These are phyloP conservation scores for Piaya cayana DNA, from an alignment of 2,113 vertebrate species.

Conservation along the genomic window DNA sequence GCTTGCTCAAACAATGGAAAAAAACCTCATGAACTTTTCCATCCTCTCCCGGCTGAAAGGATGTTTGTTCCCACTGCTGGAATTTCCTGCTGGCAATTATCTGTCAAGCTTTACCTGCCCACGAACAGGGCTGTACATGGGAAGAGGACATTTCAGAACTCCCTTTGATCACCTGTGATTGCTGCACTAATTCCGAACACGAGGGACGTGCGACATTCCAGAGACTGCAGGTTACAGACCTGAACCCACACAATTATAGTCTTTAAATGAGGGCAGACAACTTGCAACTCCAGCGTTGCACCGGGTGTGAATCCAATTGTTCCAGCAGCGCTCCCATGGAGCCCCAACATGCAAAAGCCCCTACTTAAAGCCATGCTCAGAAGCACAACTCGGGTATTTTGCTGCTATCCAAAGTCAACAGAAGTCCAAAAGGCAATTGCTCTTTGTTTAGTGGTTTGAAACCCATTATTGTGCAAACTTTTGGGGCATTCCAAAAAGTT, in stretches of 20 bases:
- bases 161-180: neutral
- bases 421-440: neutral
- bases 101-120: neutral
- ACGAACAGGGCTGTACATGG: neutral
- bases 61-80: neutral
- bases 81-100: neutral
- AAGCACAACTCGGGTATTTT: neutral
- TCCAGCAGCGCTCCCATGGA: neutral
- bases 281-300: neutral
- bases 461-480: accelerated
- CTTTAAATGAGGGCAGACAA: neutral
- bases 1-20: neutral
- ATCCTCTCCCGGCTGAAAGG: neutral
- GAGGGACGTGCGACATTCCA: neutral
- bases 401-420: neutral
- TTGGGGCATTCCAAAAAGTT: neutral
- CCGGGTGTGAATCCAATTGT: neutral
- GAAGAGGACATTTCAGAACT: neutral
- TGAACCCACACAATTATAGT: neutral
- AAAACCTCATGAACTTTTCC: neutral
- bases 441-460: neutral
- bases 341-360: accelerated
- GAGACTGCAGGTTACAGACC: neutral
- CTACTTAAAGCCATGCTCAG: neutral
- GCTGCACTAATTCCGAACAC: neutral